Evolutionary conservation across 2,888 invertebrate genomes (phyloP).

Genomic region (Agonopterix subpropinquella): DNA sequence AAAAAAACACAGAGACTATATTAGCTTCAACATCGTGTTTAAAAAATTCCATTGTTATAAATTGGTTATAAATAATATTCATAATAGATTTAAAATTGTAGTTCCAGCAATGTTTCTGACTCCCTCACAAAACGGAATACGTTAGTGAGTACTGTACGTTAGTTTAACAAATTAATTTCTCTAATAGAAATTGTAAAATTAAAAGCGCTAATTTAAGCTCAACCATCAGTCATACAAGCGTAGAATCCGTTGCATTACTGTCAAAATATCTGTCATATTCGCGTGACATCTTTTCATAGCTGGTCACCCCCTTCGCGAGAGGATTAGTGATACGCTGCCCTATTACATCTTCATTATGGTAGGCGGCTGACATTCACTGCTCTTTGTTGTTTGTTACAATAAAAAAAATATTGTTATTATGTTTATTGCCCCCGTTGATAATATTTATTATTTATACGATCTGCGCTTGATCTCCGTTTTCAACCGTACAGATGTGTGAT

Average conservation of each 20-base stretch:
- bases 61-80: too few relatives aligned
- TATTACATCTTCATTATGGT: constrained; percentile 75
- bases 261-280: constrained; percentile 75
- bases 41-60: too few relatives aligned
- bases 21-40: too few relatives aligned
- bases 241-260: constrained; percentile 68
- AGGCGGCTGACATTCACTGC: constrained; percentile 63
- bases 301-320: constrained; percentile 63
- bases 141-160: too few relatives aligned
- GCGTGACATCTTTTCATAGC: constrained; percentile 66
- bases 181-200: background rate
- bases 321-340: constrained; percentile 60
- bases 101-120: too few relatives aligned
- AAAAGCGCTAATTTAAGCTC: constrained; percentile 15
- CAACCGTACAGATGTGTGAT: constrained; percentile 36
- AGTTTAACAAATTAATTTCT: too few relatives aligned
- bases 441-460: constrained; percentile 67
- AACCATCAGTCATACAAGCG: constrained; percentile 24
- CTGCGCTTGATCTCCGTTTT: constrained; percentile 53
- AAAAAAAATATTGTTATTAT: constrained; percentile 63
- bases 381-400: constrained; percentile 43
- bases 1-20: too few relatives aligned
- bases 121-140: too few relatives aligned
- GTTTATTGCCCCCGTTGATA: constrained; percentile 57
- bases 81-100: too few relatives aligned